phyloP scores from a whole-genome alignment of 2,797 vertebrate species.

The Steatocranus sp. region DNA sequence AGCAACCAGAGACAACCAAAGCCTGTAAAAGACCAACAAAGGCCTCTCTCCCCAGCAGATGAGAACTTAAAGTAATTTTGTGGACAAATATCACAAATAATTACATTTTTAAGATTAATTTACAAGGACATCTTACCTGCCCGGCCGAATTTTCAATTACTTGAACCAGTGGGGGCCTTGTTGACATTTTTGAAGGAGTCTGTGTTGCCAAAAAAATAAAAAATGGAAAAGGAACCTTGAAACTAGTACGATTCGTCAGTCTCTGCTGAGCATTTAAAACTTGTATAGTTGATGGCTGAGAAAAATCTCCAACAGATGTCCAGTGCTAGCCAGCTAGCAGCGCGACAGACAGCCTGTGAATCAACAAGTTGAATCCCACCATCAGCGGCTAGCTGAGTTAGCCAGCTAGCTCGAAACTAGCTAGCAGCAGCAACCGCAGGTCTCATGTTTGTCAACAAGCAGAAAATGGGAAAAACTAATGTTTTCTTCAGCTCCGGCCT shows the following conservation, averaged over 20 bases:
- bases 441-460: slow-evolving; percentile 65
- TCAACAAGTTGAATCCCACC: slow-evolving; percentile 81
- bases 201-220: slow-evolving; percentile 41
- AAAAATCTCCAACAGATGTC: slow-evolving; percentile 27
- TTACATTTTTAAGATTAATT: background rate
- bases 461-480: background rate
- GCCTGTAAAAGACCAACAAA: slow-evolving; percentile 4
- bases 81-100: background rate
- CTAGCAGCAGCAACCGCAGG: slow-evolving; percentile 54
- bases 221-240: slow-evolving; percentile 18
- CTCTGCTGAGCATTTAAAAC: slow-evolving; percentile 68
- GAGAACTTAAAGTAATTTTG: background rate
- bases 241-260: slow-evolving; percentile 41
- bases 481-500: background rate
- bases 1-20: slow-evolving; percentile 1
- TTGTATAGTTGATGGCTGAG: background rate
- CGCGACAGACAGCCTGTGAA: slow-evolving; percentile 52
- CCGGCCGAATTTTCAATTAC: slow-evolving; percentile 77
- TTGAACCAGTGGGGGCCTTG: slow-evolving; percentile 73
- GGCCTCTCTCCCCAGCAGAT: background rate
- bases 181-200: slow-evolving; percentile 74
- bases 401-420: slow-evolving; percentile 60
- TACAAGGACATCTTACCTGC: slow-evolving; percentile 70
- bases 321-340: slow-evolving; percentile 60
- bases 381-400: slow-evolving; percentile 64